Percentiles rank a stretch among this genome's conserved stretches.
These are phyloP conservation scores for Agrilus mali DNA, from an alignment of 2,888 invertebrate species.

Conservation along the genomic window DNA sequence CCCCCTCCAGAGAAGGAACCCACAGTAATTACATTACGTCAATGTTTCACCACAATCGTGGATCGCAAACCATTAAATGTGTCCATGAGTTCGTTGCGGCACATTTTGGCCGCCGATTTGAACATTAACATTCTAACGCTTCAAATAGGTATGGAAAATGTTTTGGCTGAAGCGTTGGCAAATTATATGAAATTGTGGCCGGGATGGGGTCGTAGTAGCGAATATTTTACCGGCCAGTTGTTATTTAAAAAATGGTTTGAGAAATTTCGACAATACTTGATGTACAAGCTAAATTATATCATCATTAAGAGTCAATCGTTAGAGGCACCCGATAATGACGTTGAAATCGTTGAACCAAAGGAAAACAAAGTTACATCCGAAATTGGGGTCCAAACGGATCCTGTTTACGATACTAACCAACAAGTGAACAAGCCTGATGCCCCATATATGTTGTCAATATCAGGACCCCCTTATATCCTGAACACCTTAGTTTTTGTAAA, in stretches of 20 bases:
- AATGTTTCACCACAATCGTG: too few species aligned
- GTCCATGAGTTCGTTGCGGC: too few species aligned
- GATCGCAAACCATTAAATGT: too few species aligned
- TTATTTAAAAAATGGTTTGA: slow-evolving; percentile 8
- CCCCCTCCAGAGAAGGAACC: too few species aligned
- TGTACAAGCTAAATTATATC: slow-evolving; percentile 11
- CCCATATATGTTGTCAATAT: slow-evolving; percentile 9
- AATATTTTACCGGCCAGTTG: slow-evolving; percentile 4
- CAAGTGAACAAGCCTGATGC: slow-evolving; percentile 8
- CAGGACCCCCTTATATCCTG: slow-evolving; percentile 12
- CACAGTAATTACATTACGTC: too few species aligned
- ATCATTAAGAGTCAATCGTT: background rate
- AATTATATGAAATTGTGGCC: slow-evolving; percentile 17
- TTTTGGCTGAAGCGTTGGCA: slow-evolving; percentile 24
- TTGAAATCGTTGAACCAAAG: background rate
- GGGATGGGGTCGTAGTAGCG: slow-evolving; percentile 11
- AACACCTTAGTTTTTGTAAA: slow-evolving; percentile 12
- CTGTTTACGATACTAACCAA: slow-evolving; percentile 2
- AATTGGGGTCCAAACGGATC: background rate
- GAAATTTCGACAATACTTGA: slow-evolving; percentile 11
- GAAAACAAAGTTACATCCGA: background rate
- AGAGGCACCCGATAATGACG: background rate
- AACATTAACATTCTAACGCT: slow-evolving; percentile 6
- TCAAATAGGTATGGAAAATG: slow-evolving; percentile 46
- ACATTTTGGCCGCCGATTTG: slow-evolving; percentile 9